Conservation (phyloP, 2,888 invertebrate genomes). For the Tineola bisselliella region DNA sequence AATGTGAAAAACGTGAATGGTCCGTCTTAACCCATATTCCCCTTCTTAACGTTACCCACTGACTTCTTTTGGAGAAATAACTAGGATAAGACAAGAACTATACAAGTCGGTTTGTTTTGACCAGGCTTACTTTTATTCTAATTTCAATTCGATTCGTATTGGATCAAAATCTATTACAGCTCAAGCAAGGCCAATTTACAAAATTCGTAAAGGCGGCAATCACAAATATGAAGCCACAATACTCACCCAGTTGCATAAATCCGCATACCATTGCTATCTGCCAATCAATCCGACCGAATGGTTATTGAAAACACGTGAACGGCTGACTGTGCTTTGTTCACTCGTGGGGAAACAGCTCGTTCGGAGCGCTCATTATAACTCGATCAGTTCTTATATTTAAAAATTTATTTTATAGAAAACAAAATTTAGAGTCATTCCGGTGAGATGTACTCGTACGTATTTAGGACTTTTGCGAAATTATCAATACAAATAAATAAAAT, state of each 20-base stretch:
- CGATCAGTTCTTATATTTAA: neutral
- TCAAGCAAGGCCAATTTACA: no score
- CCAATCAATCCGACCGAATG: neutral
- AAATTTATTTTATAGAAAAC: neutral
- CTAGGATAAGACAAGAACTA: no score
- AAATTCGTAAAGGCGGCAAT: no score
- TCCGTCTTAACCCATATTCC: conserved; percentile 14
- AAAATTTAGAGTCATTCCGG: no score
- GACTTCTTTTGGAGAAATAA: neutral
- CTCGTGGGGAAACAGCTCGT: neutral
- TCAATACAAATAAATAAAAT: no score
- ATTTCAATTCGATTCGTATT: no score
- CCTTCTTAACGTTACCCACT: conserved; percentile 1
- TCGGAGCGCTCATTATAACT: neutral
- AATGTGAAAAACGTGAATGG: conserved; percentile 18
- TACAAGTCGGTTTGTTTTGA: no score
- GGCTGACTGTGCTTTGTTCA: neutral
- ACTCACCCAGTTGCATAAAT: neutral
- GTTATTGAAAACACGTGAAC: neutral
- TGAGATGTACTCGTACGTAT: no score
- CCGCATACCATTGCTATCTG: neutral
- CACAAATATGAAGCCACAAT: neutral
- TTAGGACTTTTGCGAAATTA: no score
- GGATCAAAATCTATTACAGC: no score
- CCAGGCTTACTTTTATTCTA: no score